Evolutionary conservation across 2,888 invertebrate genomes (phyloP).

Genomic region (Aplocera efformata): DNA sequence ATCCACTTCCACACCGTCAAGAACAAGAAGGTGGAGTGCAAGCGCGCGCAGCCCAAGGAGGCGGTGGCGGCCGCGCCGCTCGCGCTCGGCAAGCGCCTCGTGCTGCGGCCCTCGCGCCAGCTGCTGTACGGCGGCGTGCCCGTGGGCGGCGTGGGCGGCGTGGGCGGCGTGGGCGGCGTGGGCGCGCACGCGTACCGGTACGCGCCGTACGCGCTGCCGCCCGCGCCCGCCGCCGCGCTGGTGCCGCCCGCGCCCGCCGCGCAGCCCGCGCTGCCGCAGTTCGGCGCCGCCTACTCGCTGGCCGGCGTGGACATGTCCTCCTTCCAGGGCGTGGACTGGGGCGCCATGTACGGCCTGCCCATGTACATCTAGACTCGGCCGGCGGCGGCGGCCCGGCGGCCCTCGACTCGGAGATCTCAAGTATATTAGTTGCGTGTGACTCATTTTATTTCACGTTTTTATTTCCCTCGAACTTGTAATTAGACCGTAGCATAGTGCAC

Average conservation of each 20-base stretch:
- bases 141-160: slow-evolving; percentile 63
- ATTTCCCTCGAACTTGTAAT: slow-evolving; percentile 55
- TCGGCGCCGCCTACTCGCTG: slow-evolving; percentile 88
- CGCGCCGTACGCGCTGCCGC: slow-evolving; percentile 78
- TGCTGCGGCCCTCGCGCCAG: slow-evolving; percentile 85
- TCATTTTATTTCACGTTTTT: slow-evolving; percentile 21
- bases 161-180: slow-evolving; percentile 46
- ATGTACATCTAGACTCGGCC: slow-evolving; percentile 89
- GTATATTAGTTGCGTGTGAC: slow-evolving; percentile 63
- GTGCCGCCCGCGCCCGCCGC: slow-evolving; percentile 72
- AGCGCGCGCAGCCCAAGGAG: slow-evolving; percentile 95
- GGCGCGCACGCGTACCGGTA: slow-evolving; percentile 73
- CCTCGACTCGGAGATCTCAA: slow-evolving; percentile 70
- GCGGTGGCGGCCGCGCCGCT: slow-evolving; percentile 85
- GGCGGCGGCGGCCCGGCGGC: no score
- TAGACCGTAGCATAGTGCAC: slow-evolving; percentile 65
- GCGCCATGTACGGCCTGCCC: slow-evolving; percentile 94
- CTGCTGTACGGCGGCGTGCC: slow-evolving; percentile 75
- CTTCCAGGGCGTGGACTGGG: slow-evolving; percentile 95
- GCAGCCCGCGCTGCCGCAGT: slow-evolving; percentile 80
- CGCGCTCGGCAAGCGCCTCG: slow-evolving; percentile 86
- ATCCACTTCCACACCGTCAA: slow-evolving; percentile 96
- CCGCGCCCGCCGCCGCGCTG: slow-evolving; percentile 48
- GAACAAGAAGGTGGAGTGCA: slow-evolving; percentile 94
- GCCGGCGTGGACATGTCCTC: slow-evolving; percentile 95